These are phyloP conservation scores for Tromatobia lineatoria DNA, from an alignment of 2,888 invertebrate genomes.

Conservation along the genomic window DNA sequence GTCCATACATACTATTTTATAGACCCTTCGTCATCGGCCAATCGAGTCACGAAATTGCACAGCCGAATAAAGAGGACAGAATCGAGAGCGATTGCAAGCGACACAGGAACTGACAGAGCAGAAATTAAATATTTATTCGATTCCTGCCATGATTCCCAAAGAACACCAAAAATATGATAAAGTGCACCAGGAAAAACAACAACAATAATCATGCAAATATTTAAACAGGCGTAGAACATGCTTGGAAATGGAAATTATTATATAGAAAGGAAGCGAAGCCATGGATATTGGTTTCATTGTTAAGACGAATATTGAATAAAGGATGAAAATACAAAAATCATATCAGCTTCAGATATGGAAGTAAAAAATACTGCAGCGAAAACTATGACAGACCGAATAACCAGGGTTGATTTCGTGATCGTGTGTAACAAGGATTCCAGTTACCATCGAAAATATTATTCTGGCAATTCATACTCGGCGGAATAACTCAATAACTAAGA, in stretches of 20 bases:
- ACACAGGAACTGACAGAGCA: constrained; percentile 33
- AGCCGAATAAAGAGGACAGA: constrained; percentile 59
- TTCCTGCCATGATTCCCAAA: constrained; percentile 52
- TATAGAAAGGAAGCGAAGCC: background rate
- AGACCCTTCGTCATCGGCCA: constrained; percentile 67
- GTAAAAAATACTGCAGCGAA: background rate
- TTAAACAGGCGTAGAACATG: background rate
- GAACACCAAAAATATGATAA: background rate
- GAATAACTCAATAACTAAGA: background rate
- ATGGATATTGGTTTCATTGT: background rate
- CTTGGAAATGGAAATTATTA: background rate
- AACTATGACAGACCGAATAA: background rate
- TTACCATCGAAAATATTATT: background rate
- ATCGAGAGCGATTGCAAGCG: constrained; percentile 58
- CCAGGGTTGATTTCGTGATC: constrained; percentile 76
- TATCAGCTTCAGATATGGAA: background rate
- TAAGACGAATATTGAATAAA: background rate
- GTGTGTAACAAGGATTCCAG: constrained; percentile 77
- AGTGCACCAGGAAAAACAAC: background rate
- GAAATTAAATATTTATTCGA: constrained; percentile 73
- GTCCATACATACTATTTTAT: constrained; percentile 55
- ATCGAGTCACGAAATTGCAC: constrained; percentile 69
- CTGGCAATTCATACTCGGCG: background rate
- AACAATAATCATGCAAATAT: background rate
- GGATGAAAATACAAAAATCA: background rate